Evolutionary conservation across 2,888 invertebrate species (phyloP).

Genomic region (Metallyticus violacea): DNA sequence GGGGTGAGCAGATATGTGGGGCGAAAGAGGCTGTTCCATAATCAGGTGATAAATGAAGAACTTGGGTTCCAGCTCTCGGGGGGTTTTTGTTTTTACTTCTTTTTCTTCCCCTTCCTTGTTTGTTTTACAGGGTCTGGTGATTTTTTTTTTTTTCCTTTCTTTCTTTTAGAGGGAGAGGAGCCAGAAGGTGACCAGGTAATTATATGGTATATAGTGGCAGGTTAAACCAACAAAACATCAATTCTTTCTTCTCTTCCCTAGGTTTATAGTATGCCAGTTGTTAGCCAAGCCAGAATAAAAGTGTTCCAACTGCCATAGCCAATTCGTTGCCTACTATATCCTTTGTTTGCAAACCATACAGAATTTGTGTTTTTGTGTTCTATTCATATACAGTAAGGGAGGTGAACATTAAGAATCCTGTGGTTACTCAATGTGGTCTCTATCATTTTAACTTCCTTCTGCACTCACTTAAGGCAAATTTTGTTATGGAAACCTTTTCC

Average conservation of each 20-base stretch:
- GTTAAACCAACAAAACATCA: slow-evolving; percentile 29
- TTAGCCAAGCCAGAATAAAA: not conserved
- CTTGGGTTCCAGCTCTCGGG: not conserved
- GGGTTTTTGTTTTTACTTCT: not conserved
- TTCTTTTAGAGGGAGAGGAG: not conserved
- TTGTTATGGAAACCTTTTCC: too few species aligned
- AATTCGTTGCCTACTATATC: not conserved
- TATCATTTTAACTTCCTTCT: too few species aligned
- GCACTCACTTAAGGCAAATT: too few species aligned
- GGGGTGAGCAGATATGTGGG: not conserved
- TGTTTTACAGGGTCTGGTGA: not conserved
- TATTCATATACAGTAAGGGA: too few species aligned
- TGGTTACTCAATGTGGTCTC: too few species aligned
- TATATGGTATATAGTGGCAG: slow-evolving; percentile 19
- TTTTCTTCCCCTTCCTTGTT: not conserved
- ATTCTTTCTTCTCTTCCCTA: slow-evolving; percentile 3
- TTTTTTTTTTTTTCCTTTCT: not conserved
- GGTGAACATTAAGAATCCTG: too few species aligned
- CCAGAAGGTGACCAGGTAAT: slow-evolving; percentile 27
- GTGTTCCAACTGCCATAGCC: not conserved
- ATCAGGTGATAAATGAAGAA: slow-evolving; percentile 17
- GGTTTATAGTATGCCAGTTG: not conserved
- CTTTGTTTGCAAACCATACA: not conserved
- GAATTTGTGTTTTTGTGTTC: too few species aligned
- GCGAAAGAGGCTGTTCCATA: not conserved